Evolutionary conservation across 1,140 invertebrate genomes (phyloP).

Genomic region (Platyscapa corneri): DNA sequence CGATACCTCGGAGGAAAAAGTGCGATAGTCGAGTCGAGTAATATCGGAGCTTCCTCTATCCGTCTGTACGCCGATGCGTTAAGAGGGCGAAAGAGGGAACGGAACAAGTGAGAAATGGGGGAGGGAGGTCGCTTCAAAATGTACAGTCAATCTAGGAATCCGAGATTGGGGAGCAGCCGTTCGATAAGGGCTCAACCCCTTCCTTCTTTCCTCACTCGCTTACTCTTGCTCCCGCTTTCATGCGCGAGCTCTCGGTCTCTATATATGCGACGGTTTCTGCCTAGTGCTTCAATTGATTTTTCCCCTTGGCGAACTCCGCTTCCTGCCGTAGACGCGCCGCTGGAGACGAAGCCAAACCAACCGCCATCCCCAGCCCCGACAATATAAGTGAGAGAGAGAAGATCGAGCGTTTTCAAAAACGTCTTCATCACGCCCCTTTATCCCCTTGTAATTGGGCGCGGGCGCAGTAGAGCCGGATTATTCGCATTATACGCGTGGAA

Average conservation of each 20-base stretch:
- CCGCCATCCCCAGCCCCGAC: not conserved
- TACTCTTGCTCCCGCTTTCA: not conserved
- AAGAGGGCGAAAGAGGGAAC: not conserved
- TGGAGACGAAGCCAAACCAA: constrained; percentile 48
- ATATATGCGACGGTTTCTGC: constrained; percentile 24
- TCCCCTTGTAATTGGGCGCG: constrained; percentile 23
- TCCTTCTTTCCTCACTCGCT: constrained; percentile 1
- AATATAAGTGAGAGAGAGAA: constrained; percentile 11
- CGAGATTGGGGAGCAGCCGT: constrained; percentile 53
- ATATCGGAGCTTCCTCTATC: not conserved
- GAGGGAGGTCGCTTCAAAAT: constrained; percentile 37
- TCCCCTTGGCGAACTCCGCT: constrained; percentile 52
- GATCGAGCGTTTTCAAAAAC: constrained; percentile 29
- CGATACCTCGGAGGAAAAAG: not conserved
- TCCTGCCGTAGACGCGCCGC: constrained; percentile 57
- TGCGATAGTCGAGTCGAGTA: not conserved
- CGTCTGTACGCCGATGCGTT: not conserved
- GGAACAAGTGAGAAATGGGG: constrained; percentile 33
- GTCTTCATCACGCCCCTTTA: constrained; percentile 21
- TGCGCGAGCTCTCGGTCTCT: not conserved
- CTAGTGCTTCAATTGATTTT: constrained; percentile 53
- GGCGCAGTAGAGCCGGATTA: not conserved
- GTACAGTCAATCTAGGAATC: constrained; percentile 61
- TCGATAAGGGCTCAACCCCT: constrained; percentile 55
- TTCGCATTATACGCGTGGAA: constrained; percentile 4